A percentile compares a stretch with the other conserved stretches of the same genome.
Evolutionary conservation across 2,113 vertebrate species (phyloP).

Genomic region (Campylomormyrus tamandua): DNA sequence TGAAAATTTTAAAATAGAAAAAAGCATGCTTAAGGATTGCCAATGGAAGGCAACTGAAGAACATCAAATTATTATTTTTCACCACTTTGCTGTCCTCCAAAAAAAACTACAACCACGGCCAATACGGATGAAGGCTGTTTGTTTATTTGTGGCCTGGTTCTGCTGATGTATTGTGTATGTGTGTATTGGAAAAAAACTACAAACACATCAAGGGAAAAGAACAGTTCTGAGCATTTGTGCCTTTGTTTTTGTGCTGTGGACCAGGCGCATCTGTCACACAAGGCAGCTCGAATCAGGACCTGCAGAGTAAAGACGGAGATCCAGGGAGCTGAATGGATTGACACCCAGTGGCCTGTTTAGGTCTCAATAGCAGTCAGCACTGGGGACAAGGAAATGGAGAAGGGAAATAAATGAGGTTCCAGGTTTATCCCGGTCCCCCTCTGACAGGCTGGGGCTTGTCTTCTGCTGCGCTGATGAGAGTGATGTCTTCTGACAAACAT

Average conservation of each 20-base stretch:
- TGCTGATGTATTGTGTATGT: neutral
- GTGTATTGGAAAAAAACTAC: neutral
- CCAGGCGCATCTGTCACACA: neutral
- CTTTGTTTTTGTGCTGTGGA: neutral
- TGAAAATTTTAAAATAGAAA: neutral
- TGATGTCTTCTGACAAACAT: neutral
- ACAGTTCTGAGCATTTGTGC: too few species aligned
- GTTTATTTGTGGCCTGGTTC: neutral
- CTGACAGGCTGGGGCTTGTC: neutral
- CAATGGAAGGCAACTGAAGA: neutral
- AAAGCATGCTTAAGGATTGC: neutral
- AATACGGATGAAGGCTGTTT: neutral
- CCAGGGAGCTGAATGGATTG: neutral
- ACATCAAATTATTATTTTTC: neutral
- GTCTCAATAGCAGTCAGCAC: neutral
- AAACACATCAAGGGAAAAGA: neutral
- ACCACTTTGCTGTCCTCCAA: neutral
- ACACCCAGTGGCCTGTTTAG: neutral
- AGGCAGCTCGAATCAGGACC: neutral
- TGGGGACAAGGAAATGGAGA: neutral
- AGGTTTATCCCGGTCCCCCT: neutral
- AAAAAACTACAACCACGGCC: neutral
- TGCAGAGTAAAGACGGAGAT: neutral
- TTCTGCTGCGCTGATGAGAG: neutral
- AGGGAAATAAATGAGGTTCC: neutral